These are phyloP conservation scores for Ennomos fuscantarius DNA, from an alignment of 2,888 invertebrate species.

Conservation along the genomic window DNA sequence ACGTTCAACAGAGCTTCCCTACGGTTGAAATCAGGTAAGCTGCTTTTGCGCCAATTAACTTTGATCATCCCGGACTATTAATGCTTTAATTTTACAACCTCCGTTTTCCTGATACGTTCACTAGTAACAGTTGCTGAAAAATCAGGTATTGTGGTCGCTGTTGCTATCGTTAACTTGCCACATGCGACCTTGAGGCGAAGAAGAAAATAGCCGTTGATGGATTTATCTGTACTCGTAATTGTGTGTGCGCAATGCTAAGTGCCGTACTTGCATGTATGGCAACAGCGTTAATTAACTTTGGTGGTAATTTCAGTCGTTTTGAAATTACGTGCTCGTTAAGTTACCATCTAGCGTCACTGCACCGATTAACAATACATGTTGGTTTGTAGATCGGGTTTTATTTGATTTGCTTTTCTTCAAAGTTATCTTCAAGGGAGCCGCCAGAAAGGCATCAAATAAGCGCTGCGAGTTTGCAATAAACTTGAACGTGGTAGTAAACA, in stretches of 20 bases:
- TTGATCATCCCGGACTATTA: background rate
- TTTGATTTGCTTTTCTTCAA: no score
- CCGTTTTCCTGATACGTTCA: no score
- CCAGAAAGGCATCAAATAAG: no score
- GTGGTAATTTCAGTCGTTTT: conserved; percentile 12
- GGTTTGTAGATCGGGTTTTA: no score
- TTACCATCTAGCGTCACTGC: background rate
- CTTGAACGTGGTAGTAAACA: no score
- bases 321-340: conserved; percentile 11
- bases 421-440: no score
- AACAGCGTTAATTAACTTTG: conserved; percentile 23
- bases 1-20: conserved; percentile 65
- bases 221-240: conserved; percentile 36
- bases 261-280: conserved; percentile 27
- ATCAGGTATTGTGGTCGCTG: conserved; percentile 28
- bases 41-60: conserved; percentile 1
- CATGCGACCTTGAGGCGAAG: conserved; percentile 31
- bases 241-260: conserved; percentile 35
- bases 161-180: conserved; percentile 15
- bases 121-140: conserved; percentile 29
- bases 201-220: conserved; percentile 33
- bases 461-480: no score
- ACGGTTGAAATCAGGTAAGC: conserved; percentile 40
- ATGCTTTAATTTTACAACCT: no score
- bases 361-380: no score